Evolutionary conservation across 37 sponge, comb jelly and placozoan species (phyloP).

Genomic region (Tethya wilhelma): DNA sequence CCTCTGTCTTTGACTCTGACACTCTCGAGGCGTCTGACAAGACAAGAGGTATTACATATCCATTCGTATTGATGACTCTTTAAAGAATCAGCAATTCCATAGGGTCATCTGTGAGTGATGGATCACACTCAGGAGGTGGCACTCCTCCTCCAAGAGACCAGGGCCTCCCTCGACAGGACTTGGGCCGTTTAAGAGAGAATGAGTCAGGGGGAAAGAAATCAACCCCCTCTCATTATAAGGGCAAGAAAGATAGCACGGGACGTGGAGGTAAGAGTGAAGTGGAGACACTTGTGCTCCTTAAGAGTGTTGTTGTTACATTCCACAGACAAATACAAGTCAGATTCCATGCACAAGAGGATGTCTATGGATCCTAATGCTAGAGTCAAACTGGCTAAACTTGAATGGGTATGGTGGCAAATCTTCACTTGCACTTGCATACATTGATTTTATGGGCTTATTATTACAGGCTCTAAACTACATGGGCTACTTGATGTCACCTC

Average conservation of each 20-base stretch:
- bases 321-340: slow-evolving; percentile 7
- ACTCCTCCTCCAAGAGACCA: background rate
- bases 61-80: no score
- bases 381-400: slow-evolving; percentile 61
- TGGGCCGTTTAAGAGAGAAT: background rate
- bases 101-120: background rate
- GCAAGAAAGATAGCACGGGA: slow-evolving; percentile 25
- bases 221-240: slow-evolving; percentile 7
- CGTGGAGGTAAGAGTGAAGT: background rate
- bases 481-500: slow-evolving; percentile 32
- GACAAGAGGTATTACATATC: no score
- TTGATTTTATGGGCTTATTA: background rate
- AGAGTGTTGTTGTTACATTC: background rate
- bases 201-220: background rate
- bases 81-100: background rate
- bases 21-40: slow-evolving; percentile 13
- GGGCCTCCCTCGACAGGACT: background rate
- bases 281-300: background rate
- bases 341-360: slow-evolving; percentile 47
- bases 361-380: slow-evolving; percentile 65
- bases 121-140: background rate
- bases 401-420: slow-evolving; percentile 48
- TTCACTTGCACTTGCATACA: background rate
- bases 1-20: slow-evolving; percentile 42
- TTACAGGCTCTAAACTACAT: slow-evolving; percentile 72